Base-by-base conservation (phyloP, 2,113 vertebrate species). In the Myodes glareolus region DNA sequence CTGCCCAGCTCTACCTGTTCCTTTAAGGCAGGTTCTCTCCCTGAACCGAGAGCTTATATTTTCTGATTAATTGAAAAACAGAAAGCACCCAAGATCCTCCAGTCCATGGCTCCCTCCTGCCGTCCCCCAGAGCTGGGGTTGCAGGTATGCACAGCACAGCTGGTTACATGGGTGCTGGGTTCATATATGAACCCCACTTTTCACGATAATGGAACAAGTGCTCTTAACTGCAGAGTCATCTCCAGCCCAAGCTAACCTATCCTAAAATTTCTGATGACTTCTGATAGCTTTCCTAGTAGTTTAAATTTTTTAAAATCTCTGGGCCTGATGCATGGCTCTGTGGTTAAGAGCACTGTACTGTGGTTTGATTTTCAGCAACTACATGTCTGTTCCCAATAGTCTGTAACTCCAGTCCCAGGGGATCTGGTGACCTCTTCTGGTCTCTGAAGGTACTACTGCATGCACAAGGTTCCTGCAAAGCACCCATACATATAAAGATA, bases 251-350 rank as follows among this genome's bases (percentile, higher is more conserved):
- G 27, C 31, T 70, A 12, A 81, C 76, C n/a, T 68, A 36, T 39
- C 55, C 92, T 70, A 78, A 81, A 90, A 87, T 84, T 96, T n/a
- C 78, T 93, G 52, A 52, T 17, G 47, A 92, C 84, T 33, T 91
- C 45, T 90, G 58, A 86, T 23, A 95, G 33, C 14, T 95, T 95
- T 96, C 42, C 58, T 77, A 78, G 29, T 88, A 84, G 36, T 86
- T 92, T 92, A 68, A 86, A 58, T 0, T 23, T 70, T 50, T 70
- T 61, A 13, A 63, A 77, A 63, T 85, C 17, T 91, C 67, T 72
- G 77, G 50, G 5, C 17, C 31, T 80, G 50, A 81, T 10, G 58
- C 52, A 81, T n/a, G 3, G 52, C 10, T 23, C 17, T 3, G 78
- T n/a, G 50, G 50, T n/a, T 81, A 55, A 81, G 19, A 81, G 19